Evolutionary conservation across 2,113 vertebrate genomes (phyloP), one percentile per base, ranked within the genome.

Genomic region (Penelope pileata): DNA sequence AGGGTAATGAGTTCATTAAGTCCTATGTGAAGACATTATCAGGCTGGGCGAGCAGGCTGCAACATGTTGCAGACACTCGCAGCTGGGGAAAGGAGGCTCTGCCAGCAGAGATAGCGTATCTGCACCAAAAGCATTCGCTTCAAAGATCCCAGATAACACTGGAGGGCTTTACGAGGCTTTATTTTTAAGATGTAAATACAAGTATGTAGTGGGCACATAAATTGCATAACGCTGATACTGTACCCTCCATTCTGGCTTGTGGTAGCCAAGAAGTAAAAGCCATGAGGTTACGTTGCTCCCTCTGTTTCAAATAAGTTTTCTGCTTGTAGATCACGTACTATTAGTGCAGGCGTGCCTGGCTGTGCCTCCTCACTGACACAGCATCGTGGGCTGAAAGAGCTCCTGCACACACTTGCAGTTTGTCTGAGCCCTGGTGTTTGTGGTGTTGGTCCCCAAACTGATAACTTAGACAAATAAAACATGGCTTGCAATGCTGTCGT

Each of bases 1-100:
- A 94, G 77, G 50, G 73, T 96, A 96, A 92, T 83, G 63, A 89
- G 88, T 96, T 96, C 84, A 93, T 91, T 93, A 93, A 93, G 60
- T 64, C 50, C 62, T 76, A 70, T 2, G 3, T 40, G 79, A 95
- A 95, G 88, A 74, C 89, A 30, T 90, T 91, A 81, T 91, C 87
- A 51, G 60, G 76, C 70, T 76, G 54, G 83, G 67, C 56, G 27
- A 67, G 36, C 84, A 67, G 86, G 84, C 95, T 97, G 92, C 54
- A 91, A 83, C 89, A 45, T 86, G 93, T 96, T 91, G 87, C 78
- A 90, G 88, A 86, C 96, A 92, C 96, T 93, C 6, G 2, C 36
- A 2, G n/a, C 75, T 0, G 86, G 86, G 88, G 89, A 97, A 73
- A 96, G 83, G 69, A 92, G 80, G 75, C 73, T 95, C 86, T 91